These are phyloP conservation scores for Falco concolor DNA, from an alignment of 2,797 vertebrate genomes.

Conservation along the genomic window DNA sequence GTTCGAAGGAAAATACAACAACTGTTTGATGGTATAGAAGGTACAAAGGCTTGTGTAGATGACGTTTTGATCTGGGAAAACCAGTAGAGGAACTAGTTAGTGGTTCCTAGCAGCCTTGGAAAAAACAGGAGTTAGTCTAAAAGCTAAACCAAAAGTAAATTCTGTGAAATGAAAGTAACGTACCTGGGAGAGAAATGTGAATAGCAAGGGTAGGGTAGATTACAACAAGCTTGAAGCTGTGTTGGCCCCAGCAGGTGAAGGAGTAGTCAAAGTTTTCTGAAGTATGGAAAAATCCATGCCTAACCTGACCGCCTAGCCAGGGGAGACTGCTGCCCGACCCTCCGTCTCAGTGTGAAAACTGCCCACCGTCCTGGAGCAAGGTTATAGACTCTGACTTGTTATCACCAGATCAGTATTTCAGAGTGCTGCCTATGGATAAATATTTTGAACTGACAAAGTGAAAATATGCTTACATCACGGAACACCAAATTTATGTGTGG, in stretches of 20 bases:
- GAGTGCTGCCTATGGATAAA: not conserved
- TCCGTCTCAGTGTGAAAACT: not conserved
- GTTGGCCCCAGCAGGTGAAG: not conserved
- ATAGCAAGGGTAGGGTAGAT: not conserved
- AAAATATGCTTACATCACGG: not conserved
- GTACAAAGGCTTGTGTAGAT: not conserved
- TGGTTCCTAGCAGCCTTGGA: not conserved
- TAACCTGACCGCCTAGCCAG: not conserved
- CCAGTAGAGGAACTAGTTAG: not conserved
- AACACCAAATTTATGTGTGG: not conserved
- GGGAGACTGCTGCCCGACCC: not conserved
- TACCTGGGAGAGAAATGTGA: not conserved
- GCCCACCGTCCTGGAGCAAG: fast-evolving
- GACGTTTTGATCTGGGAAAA: constrained; percentile 14
- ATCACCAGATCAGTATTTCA: not conserved
- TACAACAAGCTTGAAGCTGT: not conserved
- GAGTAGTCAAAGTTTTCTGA: not conserved
- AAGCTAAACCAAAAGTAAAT: not conserved
- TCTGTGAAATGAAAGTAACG: not conserved
- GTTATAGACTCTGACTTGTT: not conserved
- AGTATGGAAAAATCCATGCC: not conserved
- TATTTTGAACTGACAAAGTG: not conserved
- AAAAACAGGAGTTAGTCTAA: not conserved
- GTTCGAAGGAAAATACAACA: not conserved
- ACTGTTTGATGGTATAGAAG: not conserved